A percentile compares a stretch with the other conserved stretches of the same genome.
Conservation (phyloP, 2,113 vertebrate genomes). For the Peromyscus maniculatus region DNA sequence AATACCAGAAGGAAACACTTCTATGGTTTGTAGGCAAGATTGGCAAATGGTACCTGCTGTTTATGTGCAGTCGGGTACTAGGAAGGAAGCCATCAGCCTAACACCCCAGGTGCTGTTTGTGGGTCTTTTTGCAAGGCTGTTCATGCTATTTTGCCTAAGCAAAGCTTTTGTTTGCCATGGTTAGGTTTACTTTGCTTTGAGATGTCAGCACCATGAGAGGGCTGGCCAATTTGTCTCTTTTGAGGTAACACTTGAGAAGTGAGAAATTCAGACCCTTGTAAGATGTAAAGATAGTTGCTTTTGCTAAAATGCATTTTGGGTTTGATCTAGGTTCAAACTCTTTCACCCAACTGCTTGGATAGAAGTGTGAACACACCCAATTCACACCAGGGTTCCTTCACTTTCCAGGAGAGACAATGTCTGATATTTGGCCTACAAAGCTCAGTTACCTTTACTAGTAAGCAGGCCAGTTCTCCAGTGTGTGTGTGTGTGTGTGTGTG, state of each 20-base stretch:
- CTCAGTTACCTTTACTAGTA: neutral
- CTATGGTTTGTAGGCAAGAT: neutral
- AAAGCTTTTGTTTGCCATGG: constrained; percentile 71
- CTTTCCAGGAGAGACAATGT: neutral
- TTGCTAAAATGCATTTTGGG: constrained; percentile 16
- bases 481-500: neutral
- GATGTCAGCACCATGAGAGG: constrained; percentile 47
- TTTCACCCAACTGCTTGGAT: neutral
- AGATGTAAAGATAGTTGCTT: constrained; percentile 59
- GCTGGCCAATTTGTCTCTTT: constrained; percentile 46
- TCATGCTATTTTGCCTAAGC: constrained; percentile 56
- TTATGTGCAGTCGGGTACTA: constrained; percentile 26
- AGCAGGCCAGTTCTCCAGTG: neutral
- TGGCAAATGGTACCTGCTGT: neutral
- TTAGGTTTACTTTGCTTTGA: constrained; percentile 65
- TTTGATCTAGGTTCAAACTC: neutral
- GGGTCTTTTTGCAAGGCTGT: constrained; percentile 53
- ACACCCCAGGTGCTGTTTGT: constrained; percentile 8
- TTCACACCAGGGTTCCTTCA: neutral
- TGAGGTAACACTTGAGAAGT: constrained; percentile 57
- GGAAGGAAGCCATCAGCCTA: constrained; percentile 13
- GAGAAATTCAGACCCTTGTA: constrained; percentile 58
- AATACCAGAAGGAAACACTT: constrained; percentile 2
- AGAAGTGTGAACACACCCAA: constrained; percentile 34
- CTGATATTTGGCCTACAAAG: neutral